Base-by-base conservation (phyloP, 2,888 invertebrate species). In the Seladonia tumulorum region DNA sequence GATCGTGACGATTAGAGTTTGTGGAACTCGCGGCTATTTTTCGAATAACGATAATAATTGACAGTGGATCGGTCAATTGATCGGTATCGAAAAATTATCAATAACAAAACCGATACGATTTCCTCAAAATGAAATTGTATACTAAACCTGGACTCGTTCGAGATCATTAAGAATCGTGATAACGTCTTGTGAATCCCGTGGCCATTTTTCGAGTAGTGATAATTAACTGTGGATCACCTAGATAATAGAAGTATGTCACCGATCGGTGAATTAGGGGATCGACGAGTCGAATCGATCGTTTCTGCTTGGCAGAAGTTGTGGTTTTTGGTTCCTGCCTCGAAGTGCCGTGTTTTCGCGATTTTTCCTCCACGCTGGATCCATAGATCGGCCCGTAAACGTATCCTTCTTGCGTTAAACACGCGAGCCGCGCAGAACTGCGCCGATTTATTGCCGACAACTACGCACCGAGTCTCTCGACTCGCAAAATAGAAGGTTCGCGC, bases 371-470 rank as follows among this genome's bases (percentile, higher is more conserved):
- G 60, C 18, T 1, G 18, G 35, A 66, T 35, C 8, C 66, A 66
- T 18, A 39, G 29, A 73, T 73, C 47, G 49, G 1, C 14, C 29
- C 47, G 42, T 42, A 42, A 77, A 76, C 25, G 53, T 68, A 47
- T 70, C 66, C 29, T 39, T 29, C 73, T 60, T 63, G 57, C 22
- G 83, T 77, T 77, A 82, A 82, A 83, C 82, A 74, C 57, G 68
- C 39, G 5, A 47, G 42, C 35, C 76, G 83, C 68, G 83, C 82
- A 82, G 76, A 83, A 83, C 60, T 76, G 42, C 73, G 76, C 12
- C 83, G 77, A 83, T 83, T 83, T 82, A 82, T 83, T 73, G 83
- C 73, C 72, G 76, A 83, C 83, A 83, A 83, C 83, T 82, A 83
- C 83, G 83, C 83, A 83, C 57, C 76, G 53, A 78, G 82, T 70